Evolutionary conservation across 2,888 invertebrate genomes (phyloP), one percentile per base, ranked within the genome.

Genomic region (Aproaerema taeniolella): DNA sequence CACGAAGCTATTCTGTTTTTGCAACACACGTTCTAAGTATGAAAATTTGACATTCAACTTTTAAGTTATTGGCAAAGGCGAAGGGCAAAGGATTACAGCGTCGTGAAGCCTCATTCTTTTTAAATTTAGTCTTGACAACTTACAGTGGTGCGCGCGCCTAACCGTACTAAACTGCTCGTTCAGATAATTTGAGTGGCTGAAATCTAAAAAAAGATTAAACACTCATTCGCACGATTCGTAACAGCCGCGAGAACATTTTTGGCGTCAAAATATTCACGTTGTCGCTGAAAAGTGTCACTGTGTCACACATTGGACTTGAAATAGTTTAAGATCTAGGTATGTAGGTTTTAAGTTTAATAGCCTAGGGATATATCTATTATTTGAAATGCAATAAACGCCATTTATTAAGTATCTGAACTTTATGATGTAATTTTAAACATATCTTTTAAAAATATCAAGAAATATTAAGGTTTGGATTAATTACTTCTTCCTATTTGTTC

Each of bases 61-160:
- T 26, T 26, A 26, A n/a, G n/a, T 26, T 26, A 26, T 20, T n/a
- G n/a, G n/a, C n/a, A n/a, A n/a, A n/a, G n/a, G n/a, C n/a, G n/a
- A 20, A 4, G 20, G 8, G 20, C 20, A 20, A 20, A 8, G 20
- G 8, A 8, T 20, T 20, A n/a, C n/a, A n/a, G 20, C 20, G 20
- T n/a, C 26, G 26, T 36, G 10, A 25, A n/a, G 15, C 20, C 20
- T 30, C 17, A 20, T 17, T 31, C 30, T 31, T 31, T 36, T 24
- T 15, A 10, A 14, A 31, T 2, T 46, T 39, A 38, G 36, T 42
- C 31, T 38, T 42, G 8, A n/a, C 30, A 68, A 82, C 83, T 83
- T 80, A 83, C 82, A 68, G 69, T 67, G 62, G 73, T 79, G 81
- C 81, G 80, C 78, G 68, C 81, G 82, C 79, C 75, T 74, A 77